These are phyloP conservation scores for Plecturocebus donacophilus DNA, from an alignment of 2,113 vertebrate species.

Conservation along the genomic window DNA sequence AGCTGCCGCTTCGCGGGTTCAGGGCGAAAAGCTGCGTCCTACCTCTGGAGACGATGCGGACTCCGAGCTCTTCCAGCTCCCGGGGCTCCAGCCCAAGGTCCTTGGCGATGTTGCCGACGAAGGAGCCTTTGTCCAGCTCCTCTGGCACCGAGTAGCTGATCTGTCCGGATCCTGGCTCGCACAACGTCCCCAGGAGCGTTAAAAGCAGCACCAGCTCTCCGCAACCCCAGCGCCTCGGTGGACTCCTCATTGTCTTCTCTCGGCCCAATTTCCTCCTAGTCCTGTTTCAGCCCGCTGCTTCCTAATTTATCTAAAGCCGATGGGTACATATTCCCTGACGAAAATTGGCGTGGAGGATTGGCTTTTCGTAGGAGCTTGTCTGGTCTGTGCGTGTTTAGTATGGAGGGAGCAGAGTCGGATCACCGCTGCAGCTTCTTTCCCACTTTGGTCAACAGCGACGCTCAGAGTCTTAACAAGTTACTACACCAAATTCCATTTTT, in stretches of 20 bases:
- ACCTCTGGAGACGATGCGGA: constrained; percentile 81
- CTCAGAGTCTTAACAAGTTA: constrained; percentile 78
- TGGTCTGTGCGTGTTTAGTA: background rate
- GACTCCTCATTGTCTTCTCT: constrained; percentile 59
- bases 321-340: background rate
- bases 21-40: constrained; percentile 78
- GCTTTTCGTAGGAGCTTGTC: background rate
- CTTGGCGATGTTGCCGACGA: constrained; percentile 82
- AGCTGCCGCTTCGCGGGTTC: constrained; percentile 74
- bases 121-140: constrained; percentile 82
- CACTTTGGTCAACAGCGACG: constrained; percentile 82
- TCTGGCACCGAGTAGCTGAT: constrained; percentile 83
- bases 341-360: background rate
- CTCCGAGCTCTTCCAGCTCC: constrained; percentile 74
- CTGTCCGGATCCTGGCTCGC: constrained; percentile 55
- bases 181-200: constrained; percentile 49
- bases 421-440: constrained; percentile 19
- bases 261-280: background rate
- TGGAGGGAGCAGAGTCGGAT: background rate
- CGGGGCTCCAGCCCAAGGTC: constrained; percentile 79
- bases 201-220: constrained; percentile 32
- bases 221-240: background rate
- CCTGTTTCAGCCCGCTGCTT: background rate
- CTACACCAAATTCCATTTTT: constrained; percentile 66
- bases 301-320: constrained; percentile 14